These are phyloP conservation scores for Musca domestica DNA, from an alignment of 1,140 invertebrate species.

Conservation along the genomic window DNA sequence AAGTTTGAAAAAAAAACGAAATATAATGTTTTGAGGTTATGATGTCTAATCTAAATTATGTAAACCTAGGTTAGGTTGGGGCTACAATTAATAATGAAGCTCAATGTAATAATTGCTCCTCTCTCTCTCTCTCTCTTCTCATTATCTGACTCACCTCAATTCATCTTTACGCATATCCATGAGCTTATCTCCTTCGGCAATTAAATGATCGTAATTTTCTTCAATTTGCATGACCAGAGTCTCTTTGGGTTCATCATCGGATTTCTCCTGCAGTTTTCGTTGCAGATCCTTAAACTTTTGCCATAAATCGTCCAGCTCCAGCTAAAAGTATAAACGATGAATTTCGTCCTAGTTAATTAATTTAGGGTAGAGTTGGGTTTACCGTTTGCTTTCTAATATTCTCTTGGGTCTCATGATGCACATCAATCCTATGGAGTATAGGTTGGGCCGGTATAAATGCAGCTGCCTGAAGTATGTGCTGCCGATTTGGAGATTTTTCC, in stretches of 20 bases:
- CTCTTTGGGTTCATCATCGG: slow-evolving; percentile 48
- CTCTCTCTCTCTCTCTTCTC: too few relatives aligned
- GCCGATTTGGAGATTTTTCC: slow-evolving; percentile 23
- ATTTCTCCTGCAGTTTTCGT: slow-evolving; percentile 44
- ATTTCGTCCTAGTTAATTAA: not conserved
- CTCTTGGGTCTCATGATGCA: slow-evolving; percentile 46
- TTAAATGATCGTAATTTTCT: slow-evolving; percentile 50
- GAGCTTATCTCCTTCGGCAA: slow-evolving; percentile 48
- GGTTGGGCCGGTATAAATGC: slow-evolving; percentile 42
- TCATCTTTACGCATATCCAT: slow-evolving; percentile 45
- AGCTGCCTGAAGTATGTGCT: slow-evolving; percentile 34
- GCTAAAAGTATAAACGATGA: not conserved
- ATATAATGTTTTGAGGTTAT: not conserved
- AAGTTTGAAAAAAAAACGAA: slow-evolving; percentile 23
- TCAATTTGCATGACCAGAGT: slow-evolving; percentile 50
- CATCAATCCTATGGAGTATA: slow-evolving; percentile 43
- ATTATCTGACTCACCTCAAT: slow-evolving; percentile 37
- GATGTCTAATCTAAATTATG: too few relatives aligned
- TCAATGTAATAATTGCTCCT: too few relatives aligned
- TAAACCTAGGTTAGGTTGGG: too few relatives aligned
- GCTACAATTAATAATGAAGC: too few relatives aligned
- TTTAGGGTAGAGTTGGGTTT: not conserved
- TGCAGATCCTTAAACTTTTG: slow-evolving; percentile 48
- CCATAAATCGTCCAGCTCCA: slow-evolving; percentile 42
- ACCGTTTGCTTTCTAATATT: slow-evolving; percentile 47